These are phyloP conservation scores for Zapus hudsonius DNA, from an alignment of 2,113 vertebrate species.

Conservation along the genomic window DNA sequence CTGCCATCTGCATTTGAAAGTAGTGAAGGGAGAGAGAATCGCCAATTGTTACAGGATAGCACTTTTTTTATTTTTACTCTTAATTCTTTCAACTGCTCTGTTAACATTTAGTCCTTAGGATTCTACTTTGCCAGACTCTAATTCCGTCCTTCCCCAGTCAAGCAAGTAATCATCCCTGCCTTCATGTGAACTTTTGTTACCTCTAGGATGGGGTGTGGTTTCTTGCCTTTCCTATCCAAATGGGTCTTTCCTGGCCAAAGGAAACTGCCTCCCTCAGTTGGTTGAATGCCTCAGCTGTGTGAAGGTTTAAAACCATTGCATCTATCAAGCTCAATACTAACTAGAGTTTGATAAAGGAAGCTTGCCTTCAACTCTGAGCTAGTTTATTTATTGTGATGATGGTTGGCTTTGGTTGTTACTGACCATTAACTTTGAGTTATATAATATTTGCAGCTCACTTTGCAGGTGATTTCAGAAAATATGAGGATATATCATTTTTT, in stretches of 20 bases:
- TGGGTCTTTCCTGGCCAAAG: neutral
- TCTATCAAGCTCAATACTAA: neutral
- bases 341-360: neutral
- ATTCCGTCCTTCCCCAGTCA: neutral
- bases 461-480: neutral
- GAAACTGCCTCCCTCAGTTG: neutral
- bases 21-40: neutral
- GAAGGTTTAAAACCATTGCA: neutral
- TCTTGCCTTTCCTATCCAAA: neutral
- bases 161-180: neutral
- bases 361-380: neutral
- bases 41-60: neutral
- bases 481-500: neutral
- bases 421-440: neutral
- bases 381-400: neutral
- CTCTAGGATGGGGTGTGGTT: neutral
- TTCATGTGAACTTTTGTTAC: neutral
- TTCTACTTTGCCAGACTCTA: neutral
- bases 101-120: neutral
- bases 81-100: neutral
- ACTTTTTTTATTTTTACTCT: neutral
- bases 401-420: neutral
- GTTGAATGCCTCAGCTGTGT: neutral
- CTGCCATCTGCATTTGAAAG: slow-evolving; percentile 3
- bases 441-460: neutral